A percentile compares a stretch with the other conserved stretches of the same genome.
phyloP scores from a whole-genome alignment of 2,113 vertebrate genomes.

The Hoplias malabaricus region DNA sequence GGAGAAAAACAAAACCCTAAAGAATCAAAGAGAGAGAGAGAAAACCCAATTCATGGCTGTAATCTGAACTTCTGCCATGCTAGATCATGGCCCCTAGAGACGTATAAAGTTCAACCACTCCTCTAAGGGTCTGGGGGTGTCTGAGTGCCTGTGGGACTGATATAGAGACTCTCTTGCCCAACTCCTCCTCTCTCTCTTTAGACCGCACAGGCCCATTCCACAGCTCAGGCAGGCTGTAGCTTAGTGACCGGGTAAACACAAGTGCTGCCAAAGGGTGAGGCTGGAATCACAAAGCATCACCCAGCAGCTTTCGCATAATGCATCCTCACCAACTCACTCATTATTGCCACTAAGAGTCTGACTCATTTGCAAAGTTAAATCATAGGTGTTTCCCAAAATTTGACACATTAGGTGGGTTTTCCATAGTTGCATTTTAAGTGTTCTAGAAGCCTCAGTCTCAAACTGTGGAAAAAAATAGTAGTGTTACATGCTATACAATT shows the following conservation, averaged over 20 bases:
- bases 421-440: neutral
- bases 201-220: conserved; percentile 61
- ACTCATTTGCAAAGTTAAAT: neutral
- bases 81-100: conserved; percentile 5
- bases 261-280: conserved; percentile 57
- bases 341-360: neutral
- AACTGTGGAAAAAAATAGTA: too few species aligned
- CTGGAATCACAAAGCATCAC: neutral
- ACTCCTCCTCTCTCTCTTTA: conserved; percentile 39
- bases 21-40: neutral
- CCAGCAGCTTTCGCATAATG: neutral
- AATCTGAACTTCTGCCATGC: conserved; percentile 8
- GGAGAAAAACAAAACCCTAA: neutral
- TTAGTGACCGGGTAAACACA: conserved; percentile 69
- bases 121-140: neutral
- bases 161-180: conserved; percentile 18
- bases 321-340: neutral
- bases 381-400: neutral
- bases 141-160: conserved; percentile 16
- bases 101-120: conserved; percentile 30
- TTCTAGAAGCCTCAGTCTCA: too few species aligned
- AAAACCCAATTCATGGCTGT: conserved; percentile 21
- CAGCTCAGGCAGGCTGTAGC: conserved; percentile 55
- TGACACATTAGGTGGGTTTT: neutral
- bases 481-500: too few species aligned